These are phyloP conservation scores for Drosophila pegasa DNA, from an alignment of 2,888 invertebrate species.

Conservation along the genomic window DNA sequence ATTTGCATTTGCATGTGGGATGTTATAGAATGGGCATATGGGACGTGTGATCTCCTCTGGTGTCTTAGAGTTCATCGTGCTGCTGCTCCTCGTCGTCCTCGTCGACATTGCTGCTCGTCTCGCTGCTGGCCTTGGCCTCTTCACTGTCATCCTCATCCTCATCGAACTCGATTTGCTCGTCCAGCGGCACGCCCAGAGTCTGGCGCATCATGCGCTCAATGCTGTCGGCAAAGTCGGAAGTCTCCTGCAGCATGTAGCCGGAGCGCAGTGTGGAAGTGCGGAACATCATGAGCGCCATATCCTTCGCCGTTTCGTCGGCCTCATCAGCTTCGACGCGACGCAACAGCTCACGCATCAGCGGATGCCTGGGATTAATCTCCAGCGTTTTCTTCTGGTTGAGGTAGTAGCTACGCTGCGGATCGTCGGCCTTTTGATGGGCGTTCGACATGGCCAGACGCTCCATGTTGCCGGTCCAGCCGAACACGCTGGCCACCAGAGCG, in stretches of 20 bases:
- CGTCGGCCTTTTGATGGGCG: conserved; percentile 97
- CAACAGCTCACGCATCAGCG: conserved; percentile 95
- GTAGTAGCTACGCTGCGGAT: conserved; percentile 94
- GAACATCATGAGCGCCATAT: conserved; percentile 95
- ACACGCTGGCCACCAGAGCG: conserved; percentile 97
- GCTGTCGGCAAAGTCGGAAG: conserved; percentile 94
- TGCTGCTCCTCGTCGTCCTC: conserved; percentile 85
- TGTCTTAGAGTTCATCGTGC: conserved; percentile 88
- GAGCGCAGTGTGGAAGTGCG: conserved; percentile 96
- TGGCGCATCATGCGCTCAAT: conserved; percentile 96
- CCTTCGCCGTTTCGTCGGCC: conserved; percentile 91
- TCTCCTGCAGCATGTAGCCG: conserved; percentile 96
- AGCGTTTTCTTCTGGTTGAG: conserved; percentile 97
- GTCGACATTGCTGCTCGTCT: conserved; percentile 82
- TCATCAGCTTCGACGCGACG: conserved; percentile 92
- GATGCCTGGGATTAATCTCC: conserved; percentile 99
- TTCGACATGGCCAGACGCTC: conserved; percentile 97
- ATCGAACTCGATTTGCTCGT: conserved; percentile 87
- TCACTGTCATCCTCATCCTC: conserved; percentile 84
- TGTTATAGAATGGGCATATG: conserved; percentile 3
- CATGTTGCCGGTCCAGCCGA: conserved; percentile 99
- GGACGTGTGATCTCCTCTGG: conserved; percentile 3
- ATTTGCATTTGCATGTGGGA: conserved; percentile 2
- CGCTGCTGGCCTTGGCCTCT: conserved; percentile 81
- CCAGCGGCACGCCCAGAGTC: conserved; percentile 91